phyloP scores from a whole-genome alignment of 2,113 vertebrate species.

The Patagioenas fasciata region DNA sequence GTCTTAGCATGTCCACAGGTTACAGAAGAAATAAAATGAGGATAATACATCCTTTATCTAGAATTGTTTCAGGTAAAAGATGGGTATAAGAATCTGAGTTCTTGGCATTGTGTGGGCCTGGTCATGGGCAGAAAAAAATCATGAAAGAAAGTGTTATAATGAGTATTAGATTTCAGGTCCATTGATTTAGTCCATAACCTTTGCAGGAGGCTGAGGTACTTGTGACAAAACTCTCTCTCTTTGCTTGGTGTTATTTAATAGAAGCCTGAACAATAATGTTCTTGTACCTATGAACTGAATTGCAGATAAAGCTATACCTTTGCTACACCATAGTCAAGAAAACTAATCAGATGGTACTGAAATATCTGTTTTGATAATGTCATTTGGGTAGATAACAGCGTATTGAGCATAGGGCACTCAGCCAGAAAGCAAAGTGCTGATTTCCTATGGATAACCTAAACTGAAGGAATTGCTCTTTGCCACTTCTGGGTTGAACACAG shows the following conservation, averaged over 20 bases:
- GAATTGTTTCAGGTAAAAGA: neutral
- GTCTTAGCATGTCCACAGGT: neutral
- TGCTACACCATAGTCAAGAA: neutral
- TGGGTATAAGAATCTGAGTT: neutral
- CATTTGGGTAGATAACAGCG: neutral
- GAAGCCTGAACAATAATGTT: neutral
- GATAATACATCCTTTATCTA: neutral
- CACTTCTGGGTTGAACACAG: neutral
- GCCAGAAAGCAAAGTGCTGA: neutral
- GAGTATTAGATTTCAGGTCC: neutral
- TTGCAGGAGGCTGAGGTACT: neutral
- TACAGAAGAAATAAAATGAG: neutral
- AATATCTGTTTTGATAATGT: neutral
- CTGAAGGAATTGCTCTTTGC: neutral
- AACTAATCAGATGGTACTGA: neutral
- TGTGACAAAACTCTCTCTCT: neutral
- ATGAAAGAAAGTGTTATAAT: neutral
- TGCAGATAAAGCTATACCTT: neutral
- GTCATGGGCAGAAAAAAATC: neutral
- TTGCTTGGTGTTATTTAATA: neutral
- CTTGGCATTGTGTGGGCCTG: neutral
- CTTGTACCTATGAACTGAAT: neutral
- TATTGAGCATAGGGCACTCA: neutral
- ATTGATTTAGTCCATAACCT: neutral
- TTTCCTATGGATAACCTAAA: neutral